phyloP scores from a whole-genome alignment of 2,113 vertebrate species.

The Genyomyrus donnyi region DNA sequence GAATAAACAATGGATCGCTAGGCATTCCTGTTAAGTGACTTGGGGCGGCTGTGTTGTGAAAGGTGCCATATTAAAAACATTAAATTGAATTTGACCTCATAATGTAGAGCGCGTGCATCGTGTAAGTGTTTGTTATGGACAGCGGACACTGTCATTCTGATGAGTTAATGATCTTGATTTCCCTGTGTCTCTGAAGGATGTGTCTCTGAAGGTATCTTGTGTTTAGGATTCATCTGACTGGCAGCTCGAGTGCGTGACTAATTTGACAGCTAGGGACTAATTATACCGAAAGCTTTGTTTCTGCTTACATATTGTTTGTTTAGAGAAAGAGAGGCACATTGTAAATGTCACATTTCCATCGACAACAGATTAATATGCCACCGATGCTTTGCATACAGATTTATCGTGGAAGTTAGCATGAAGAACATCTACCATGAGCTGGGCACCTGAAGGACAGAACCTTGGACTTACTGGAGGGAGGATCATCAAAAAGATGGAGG shows the following conservation, averaged over 20 bases:
- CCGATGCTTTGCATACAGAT: neutral
- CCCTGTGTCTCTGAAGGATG: neutral
- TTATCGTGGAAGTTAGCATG: neutral
- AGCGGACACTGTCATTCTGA: neutral
- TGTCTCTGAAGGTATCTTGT: neutral
- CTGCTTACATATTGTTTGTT: neutral
- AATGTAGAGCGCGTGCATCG: neutral
- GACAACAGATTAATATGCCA: neutral
- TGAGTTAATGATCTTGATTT: constrained; percentile 2
- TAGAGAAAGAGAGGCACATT: neutral
- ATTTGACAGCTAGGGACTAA: neutral
- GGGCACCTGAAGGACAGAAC: neutral
- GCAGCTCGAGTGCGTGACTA: neutral
- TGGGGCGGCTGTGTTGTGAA: neutral
- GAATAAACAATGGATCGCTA: neutral
- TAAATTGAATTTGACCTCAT: neutral
- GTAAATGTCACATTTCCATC: constrained; percentile 1
- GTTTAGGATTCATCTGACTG: neutral
- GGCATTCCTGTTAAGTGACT: neutral
- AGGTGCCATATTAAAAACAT: neutral
- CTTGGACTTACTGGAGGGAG: neutral
- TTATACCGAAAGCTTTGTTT: neutral
- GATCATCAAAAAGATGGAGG: neutral
- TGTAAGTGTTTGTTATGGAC: neutral
- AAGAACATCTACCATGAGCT: neutral